Base-by-base conservation (phyloP, 2,797 vertebrate genomes). In the Prunella strophiata region DNA sequence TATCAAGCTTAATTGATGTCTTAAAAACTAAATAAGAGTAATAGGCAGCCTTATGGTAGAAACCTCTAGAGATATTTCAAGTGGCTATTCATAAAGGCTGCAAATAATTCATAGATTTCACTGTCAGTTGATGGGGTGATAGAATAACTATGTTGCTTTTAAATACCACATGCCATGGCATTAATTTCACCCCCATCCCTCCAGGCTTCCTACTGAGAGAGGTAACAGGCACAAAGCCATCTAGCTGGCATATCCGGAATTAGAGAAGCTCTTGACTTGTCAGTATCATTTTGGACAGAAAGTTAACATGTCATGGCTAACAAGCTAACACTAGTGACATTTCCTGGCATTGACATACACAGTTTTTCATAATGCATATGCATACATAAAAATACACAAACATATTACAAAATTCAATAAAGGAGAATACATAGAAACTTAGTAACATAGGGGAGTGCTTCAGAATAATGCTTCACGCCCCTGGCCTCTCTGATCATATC, bases 1-100 rank as follows among this genome's bases (percentile, higher is more conserved):
- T 97, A 97, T 97, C 94, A 97, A 97, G 87, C 80, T 85, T 97
- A 97, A 98, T 94, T 97, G 96, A 96, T 96, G 71, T 95, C 90
- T 94, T 84, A 94, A 57, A 45, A 96, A 89, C 88, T 97, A 97
- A 97, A 92, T 96, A 97, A 96, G 77, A 96, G 88, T 96, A 97
- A 94, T 91, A 96, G 78, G 42, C 70, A 96, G 51, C 85, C 77
- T 97, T 96, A 96, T 76, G 95, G 57, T 82, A 66, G 50, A 72
- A 92, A 75, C 74, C 87, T 96, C 92, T 65, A 91, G 95, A 90
- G 91, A 77, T 88, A 90, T 94, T 93, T 94, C 68, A 97, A 97
- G 73, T 80, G 75, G 45, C 70, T 96, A 96, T 97, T 96, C 78
- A 92, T 87, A 92, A 94, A 73, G 66, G 26, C 26, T 88, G 40